phyloP scores from a whole-genome alignment of 2,888 invertebrate genomes.

The Drosophila quasianomalipes region DNA sequence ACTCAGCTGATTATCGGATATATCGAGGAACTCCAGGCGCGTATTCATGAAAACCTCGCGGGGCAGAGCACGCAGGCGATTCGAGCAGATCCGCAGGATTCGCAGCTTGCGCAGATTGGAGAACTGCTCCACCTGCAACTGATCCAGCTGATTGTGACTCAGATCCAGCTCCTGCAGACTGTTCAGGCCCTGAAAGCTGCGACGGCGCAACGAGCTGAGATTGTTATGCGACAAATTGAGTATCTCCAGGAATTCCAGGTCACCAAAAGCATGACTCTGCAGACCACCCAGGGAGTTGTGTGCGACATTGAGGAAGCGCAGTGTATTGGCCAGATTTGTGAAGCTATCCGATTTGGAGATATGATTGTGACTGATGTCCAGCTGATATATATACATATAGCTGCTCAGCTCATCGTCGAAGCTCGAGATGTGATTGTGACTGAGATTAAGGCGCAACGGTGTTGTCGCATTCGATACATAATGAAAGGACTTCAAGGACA shows the following conservation, averaged over 20 bases:
- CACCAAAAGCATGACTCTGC: constrained; percentile 91
- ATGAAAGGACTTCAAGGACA: constrained; percentile 89
- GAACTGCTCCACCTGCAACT: constrained; percentile 93
- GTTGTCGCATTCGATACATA: constrained; percentile 89
- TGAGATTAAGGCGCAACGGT: constrained; percentile 91
- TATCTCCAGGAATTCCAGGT: constrained; percentile 89
- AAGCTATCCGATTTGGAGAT: constrained; percentile 89
- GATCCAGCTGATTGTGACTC: constrained; percentile 91
- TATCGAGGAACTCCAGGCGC: constrained; percentile 91
- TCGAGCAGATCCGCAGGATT: constrained; percentile 90
- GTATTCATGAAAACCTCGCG: constrained; percentile 93
- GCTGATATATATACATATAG: constrained; percentile 88
- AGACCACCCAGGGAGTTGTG: constrained; percentile 91
- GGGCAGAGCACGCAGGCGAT: constrained; percentile 90
- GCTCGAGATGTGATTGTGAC: constrained; percentile 87
- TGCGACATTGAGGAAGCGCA: constrained; percentile 90
- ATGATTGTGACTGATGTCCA: constrained; percentile 90
- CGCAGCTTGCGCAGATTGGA: constrained; percentile 91
- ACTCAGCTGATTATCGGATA: constrained; percentile 91
- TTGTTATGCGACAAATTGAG: constrained; percentile 91
- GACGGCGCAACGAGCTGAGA: constrained; percentile 89
- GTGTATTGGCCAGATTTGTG: constrained; percentile 88
- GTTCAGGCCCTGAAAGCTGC: constrained; percentile 91
- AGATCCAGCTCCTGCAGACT: constrained; percentile 92
- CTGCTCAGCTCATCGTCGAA: constrained; percentile 84